Evolutionary conservation across 2,113 vertebrate species (phyloP), one percentile per base, ranked within the genome.

Genomic region (Macrotus californicus): DNA sequence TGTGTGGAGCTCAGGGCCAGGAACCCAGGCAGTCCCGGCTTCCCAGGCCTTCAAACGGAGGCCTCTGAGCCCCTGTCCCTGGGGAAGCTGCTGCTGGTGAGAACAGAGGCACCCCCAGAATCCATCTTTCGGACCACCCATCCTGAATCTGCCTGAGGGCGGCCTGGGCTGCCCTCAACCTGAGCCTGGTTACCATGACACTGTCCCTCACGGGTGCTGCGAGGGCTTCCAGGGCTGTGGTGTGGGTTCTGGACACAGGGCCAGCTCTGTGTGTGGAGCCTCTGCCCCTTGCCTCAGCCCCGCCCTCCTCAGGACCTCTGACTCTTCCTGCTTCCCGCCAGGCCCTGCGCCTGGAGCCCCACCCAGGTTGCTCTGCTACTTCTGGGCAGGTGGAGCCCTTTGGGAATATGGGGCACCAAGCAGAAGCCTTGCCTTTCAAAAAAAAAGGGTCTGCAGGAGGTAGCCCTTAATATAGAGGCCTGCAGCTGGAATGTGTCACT

Each of bases 91-190:
- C 41, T 83, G 48, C 43, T 56, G 50, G 16, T 16, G 31, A 84
- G 54, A 59, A 75, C 12, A 31, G 41, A 19, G 4, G 19, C 24
- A 34, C 34, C 46, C 67, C 48, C 77, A 72, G 46, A 66, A 50
- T 43, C 14, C 14, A 11, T 21, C 61, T 67, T 5, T 34, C 46
- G 22, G 69, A 15, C 16, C 46, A 2, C 36, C 10, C 19, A 39
- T 41, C 26, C 64, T 3, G 3, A 80, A 21, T 43, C 39, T 1
- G 3, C 46, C n/a, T 66, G 19, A 4, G 0, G 2, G 61, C 7
- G 48, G 39, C 29, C 36, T 41, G 59, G 19, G 66, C 83, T 73
- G 54, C 8, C 43, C 52, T 67, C n/a, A 34, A 19, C 73, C 75
- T 4, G 15, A 10, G 14, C 39, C 76, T n/a, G 4, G n/a, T 48